Percentiles rank a stretch among this genome's conserved stretches.
Conservation (phyloP, 2,113 vertebrate genomes). For the Callospermophilus lateralis region DNA sequence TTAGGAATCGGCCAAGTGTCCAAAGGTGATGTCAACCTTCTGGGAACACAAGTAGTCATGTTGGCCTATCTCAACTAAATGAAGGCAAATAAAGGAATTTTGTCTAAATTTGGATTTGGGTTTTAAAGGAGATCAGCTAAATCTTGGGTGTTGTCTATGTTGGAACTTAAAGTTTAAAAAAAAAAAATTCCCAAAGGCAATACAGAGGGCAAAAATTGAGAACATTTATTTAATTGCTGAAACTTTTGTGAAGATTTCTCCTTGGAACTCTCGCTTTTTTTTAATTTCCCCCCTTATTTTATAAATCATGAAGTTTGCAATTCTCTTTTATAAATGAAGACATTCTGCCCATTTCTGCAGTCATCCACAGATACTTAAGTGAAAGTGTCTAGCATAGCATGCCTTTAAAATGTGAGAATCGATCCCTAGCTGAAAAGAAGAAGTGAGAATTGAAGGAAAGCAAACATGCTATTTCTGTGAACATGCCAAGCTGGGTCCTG, state of each 20-base stretch:
- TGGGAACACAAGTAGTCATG: not conserved
- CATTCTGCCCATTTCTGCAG: not conserved
- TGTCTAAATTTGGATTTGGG: not conserved
- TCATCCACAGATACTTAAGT: not conserved
- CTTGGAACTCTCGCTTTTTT: not conserved
- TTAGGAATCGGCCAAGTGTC: not conserved
- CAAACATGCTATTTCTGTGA: not conserved
- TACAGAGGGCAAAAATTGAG: not conserved
- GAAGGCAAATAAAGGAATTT: not conserved
- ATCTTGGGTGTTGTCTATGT: not conserved
- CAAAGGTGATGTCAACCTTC: not conserved
- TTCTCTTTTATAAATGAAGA: not conserved
- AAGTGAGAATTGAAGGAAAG: not conserved
- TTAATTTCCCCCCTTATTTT: not conserved
- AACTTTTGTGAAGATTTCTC: not conserved
- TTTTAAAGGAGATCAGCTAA: not conserved
- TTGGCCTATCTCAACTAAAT: not conserved
- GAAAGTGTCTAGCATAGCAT: not conserved
- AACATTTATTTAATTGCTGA: not conserved
- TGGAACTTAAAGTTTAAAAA: not conserved
- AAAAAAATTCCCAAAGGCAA: not conserved
- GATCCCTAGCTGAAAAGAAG: not conserved
- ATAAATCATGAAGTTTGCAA: not conserved
- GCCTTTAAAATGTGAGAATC: not conserved
- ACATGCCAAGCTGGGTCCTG: no score